Evolutionary conservation across 2,888 invertebrate genomes (phyloP).

Genomic region (Perithous albicinctus): DNA sequence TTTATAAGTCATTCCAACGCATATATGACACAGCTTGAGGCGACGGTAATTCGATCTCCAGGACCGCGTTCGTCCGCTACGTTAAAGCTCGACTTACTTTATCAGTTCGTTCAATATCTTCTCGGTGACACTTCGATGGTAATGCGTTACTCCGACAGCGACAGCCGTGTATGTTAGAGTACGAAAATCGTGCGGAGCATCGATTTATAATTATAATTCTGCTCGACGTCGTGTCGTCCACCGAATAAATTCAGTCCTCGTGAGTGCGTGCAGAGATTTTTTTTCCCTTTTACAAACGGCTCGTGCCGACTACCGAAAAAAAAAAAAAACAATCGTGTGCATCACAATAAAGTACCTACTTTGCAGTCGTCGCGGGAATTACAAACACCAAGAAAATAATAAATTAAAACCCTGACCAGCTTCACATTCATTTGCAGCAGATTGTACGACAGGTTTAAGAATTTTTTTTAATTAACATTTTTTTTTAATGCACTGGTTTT

Average conservation of each 20-base stretch:
- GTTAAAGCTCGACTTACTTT: slow-evolving; percentile 11
- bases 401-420: slow-evolving; percentile 44
- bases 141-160: neutral
- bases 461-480: neutral
- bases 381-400: slow-evolving; percentile 34
- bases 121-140: slow-evolving; percentile 28
- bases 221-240: neutral
- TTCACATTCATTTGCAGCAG: neutral
- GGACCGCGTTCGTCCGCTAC: slow-evolving; percentile 19
- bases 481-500: neutral
- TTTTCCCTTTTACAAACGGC: slow-evolving; percentile 20
- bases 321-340: slow-evolving; percentile 11
- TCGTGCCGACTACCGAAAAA: slow-evolving; percentile 1
- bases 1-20: slow-evolving; percentile 38
- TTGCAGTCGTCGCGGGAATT: neutral
- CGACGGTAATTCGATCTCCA: slow-evolving; percentile 32
- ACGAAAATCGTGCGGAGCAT: slow-evolving; percentile 6
- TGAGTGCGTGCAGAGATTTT: slow-evolving; percentile 12
- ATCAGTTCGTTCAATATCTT: slow-evolving; percentile 40
- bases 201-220: slow-evolving; percentile 46
- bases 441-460: neutral
- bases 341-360: slow-evolving; percentile 32
- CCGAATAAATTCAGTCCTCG: slow-evolving; percentile 33
- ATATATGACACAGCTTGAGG: slow-evolving; percentile 5
- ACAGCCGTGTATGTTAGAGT: slow-evolving; percentile 7